phyloP scores from a whole-genome alignment of 2,888 invertebrate species.

The Tetropium fuscum region DNA sequence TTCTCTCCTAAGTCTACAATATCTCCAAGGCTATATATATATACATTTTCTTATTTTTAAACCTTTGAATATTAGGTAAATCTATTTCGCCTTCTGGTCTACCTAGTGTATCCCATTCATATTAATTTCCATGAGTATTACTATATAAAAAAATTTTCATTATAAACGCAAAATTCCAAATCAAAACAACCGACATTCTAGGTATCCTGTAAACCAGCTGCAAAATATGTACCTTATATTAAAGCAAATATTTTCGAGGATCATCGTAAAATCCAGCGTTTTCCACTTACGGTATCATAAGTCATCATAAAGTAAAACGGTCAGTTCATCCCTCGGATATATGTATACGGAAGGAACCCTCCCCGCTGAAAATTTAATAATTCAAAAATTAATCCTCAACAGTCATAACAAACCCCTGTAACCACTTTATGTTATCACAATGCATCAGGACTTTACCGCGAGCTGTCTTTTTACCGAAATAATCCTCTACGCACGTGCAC shows the following conservation, averaged over 20 bases:
- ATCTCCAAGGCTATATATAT: no score
- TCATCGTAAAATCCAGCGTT: conserved; percentile 1
- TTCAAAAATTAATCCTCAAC: conserved; percentile 60
- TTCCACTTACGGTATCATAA: conserved; percentile 26
- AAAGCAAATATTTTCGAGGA: not conserved
- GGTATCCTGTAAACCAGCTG: not conserved
- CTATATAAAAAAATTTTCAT: not conserved
- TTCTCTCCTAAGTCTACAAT: no score
- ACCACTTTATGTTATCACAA: conserved; percentile 59
- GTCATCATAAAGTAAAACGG: conserved; percentile 33
- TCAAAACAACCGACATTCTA: not conserved
- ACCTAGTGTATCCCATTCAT: no score
- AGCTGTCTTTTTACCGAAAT: conserved; percentile 55
- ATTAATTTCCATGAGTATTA: not conserved
- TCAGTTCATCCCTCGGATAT: conserved; percentile 29
- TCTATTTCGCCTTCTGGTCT: no score
- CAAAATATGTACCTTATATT: not conserved
- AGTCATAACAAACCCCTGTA: conserved; percentile 60
- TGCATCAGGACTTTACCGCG: conserved; percentile 54
- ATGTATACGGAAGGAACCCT: conserved; percentile 16
- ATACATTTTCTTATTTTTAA: no score
- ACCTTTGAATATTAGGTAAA: no score
- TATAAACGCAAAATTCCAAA: no score
- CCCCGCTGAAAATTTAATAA: conserved; percentile 55
- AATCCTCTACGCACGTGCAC: conserved; percentile 52